Evolutionary conservation across 2,888 invertebrate genomes (phyloP).

Genomic region (Rotaria socialis): DNA sequence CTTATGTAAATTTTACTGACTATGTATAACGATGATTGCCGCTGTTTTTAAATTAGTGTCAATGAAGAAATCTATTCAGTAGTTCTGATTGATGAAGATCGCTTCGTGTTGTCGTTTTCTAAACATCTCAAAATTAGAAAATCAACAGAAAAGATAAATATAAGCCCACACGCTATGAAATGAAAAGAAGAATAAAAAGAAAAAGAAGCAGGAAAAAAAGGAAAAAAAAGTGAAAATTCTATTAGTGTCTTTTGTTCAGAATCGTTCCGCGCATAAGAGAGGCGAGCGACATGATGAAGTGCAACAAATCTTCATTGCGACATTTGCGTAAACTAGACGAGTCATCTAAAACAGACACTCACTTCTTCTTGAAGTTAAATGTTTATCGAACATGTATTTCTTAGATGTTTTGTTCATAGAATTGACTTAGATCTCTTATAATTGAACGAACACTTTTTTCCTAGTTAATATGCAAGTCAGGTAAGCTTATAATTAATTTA

Average conservation of each 20-base stretch:
- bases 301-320: not conserved
- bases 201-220: not conserved
- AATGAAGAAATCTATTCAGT: not conserved
- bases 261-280: not conserved
- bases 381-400: not conserved
- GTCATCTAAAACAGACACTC: not conserved
- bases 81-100: not conserved
- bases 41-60: too few relatives aligned
- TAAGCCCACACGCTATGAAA: not conserved
- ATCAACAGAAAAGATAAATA: not conserved
- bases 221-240: not conserved
- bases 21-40: too few relatives aligned
- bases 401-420: not conserved
- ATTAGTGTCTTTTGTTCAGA: not conserved
- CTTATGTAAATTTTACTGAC: too few relatives aligned
- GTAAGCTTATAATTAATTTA: too few relatives aligned
- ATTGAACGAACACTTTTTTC: too few relatives aligned
- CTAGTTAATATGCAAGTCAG: too few relatives aligned
- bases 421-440: too few relatives aligned
- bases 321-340: not conserved
- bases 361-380: not conserved
- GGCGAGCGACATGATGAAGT: not conserved
- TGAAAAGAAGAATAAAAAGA: not conserved
- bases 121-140: not conserved
- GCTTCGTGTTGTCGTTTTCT: not conserved